A percentile compares a stretch with the other conserved stretches of the same genome.
Conservation (phyloP, 2,888 invertebrate genomes). For the Caenorhabditis auriculariae region DNA sequence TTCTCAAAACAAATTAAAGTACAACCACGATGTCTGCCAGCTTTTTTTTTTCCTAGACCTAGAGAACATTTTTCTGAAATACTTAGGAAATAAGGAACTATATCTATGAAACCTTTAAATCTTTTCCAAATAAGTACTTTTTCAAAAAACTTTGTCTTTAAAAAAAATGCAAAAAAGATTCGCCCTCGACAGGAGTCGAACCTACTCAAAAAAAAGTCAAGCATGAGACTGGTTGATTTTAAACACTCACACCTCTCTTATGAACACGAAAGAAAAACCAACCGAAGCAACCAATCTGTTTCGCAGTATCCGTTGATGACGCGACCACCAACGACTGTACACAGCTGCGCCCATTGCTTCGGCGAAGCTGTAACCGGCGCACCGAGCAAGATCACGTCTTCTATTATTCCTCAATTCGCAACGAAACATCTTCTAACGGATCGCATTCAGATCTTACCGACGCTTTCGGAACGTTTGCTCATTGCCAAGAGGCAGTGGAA, state of each 20-base stretch:
- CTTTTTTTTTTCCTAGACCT: too few relatives aligned
- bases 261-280: not conserved
- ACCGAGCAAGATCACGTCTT: constrained; percentile 73
- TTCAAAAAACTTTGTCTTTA: constrained; percentile 1
- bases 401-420: constrained; percentile 70
- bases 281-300: constrained; percentile 72
- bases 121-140: too few relatives aligned
- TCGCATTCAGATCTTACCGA: constrained; percentile 25
- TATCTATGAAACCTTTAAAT: too few relatives aligned
- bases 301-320: constrained; percentile 74
- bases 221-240: not conserved
- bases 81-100: too few relatives aligned
- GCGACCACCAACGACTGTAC: constrained; percentile 71
- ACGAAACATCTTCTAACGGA: not conserved
- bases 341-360: constrained; percentile 68
- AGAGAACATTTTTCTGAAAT: too few relatives aligned
- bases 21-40: too few relatives aligned
- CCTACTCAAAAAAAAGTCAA: too few relatives aligned
- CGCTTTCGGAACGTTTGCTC: constrained; percentile 61
- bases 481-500: constrained; percentile 72
- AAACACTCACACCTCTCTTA: not conserved
- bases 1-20: too few relatives aligned
- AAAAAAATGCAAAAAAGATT: too few relatives aligned
- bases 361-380: constrained; percentile 71
- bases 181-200: too few relatives aligned